Base-by-base conservation (phyloP, 2,888 invertebrate species). In the Elmis aenea region DNA sequence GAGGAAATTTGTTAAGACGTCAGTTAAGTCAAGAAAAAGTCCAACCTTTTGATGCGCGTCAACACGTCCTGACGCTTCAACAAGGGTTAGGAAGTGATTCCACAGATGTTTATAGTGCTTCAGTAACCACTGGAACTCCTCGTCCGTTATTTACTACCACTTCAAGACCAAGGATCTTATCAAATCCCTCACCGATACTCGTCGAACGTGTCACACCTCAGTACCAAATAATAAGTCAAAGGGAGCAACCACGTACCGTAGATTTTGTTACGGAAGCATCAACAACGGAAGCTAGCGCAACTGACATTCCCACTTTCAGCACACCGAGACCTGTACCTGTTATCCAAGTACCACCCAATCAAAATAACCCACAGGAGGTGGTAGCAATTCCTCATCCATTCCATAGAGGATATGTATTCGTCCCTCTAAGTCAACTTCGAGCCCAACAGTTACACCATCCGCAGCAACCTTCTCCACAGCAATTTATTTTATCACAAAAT, bases 81-180 rank as follows among this genome's bases (percentile, higher is more conserved):
- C 81, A 81, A 55, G 75, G 75, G 1, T 67, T 72, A 11, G 78
- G 76, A 6, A 79, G 79, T 48, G 84, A 84, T 55, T 73, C 77
- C 2, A 73, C 79, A 2, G 83, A 83, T 51, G 79, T 83, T 1
- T 84, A 83, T 46, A 81, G 81, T 16, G 75, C 77, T 18, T 77
- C 81, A 13, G 63, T 79, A 8, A 78, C 79, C 0, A 76, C 76
- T 10, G 77, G 75, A 36, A 75, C 80, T 13, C 75, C 81, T 3
- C 68, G 83, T 16, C 61, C 83, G 9, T 83, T 83, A 50, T 82
- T 82, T 0, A 83, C 82, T 0, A 77, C 78, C 0, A 76, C 76
- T 0, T 66, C 68, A 9, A 68, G 79, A 13, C 72, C 81, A 1
- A 68, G 78, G 52, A 66, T 74, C 35, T 73, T 59, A 9, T 51